phyloP scores from a whole-genome alignment of 92 coral and sea anemone genomes.

The Paramuricea clavata region DNA sequence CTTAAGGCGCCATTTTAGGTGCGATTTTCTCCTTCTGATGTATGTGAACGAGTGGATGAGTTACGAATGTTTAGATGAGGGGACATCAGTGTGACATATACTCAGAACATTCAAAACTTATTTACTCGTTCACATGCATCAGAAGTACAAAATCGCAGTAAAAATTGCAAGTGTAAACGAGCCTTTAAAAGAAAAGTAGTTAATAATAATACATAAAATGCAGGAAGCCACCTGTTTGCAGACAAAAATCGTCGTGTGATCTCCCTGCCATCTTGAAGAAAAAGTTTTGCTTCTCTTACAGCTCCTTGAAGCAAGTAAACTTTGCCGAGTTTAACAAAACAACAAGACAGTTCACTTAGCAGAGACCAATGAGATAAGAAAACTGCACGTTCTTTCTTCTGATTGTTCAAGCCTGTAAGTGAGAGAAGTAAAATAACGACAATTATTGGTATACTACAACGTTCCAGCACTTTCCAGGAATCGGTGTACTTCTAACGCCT shows the following conservation, averaged over 20 bases:
- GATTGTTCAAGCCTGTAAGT: slow-evolving; percentile 42
- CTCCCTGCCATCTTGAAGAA: slow-evolving; percentile 79
- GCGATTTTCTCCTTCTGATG: no score
- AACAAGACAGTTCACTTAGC: slow-evolving; percentile 69
- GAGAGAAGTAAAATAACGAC: background rate
- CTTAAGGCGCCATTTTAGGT: no score
- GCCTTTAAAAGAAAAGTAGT: no score
- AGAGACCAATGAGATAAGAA: slow-evolving; percentile 63
- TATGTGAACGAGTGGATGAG: no score
- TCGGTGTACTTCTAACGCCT: background rate
- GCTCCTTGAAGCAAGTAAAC: slow-evolving; percentile 86
- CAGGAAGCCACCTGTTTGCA: slow-evolving; percentile 90
- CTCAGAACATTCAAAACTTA: no score
- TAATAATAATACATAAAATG: no score
- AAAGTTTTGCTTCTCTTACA: slow-evolving; percentile 81
- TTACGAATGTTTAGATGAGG: no score
- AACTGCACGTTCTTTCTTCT: slow-evolving; percentile 14
- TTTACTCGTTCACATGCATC: no score
- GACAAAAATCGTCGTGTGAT: slow-evolving; percentile 74
- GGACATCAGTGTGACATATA: no score
- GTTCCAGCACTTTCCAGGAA: background rate
- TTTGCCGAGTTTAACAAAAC: slow-evolving; percentile 78
- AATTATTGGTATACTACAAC: no score
- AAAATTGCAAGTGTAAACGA: no score
- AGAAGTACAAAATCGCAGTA: no score